Conservation (phyloP, 2,113 vertebrate species). For the Cisticola juncidis region DNA sequence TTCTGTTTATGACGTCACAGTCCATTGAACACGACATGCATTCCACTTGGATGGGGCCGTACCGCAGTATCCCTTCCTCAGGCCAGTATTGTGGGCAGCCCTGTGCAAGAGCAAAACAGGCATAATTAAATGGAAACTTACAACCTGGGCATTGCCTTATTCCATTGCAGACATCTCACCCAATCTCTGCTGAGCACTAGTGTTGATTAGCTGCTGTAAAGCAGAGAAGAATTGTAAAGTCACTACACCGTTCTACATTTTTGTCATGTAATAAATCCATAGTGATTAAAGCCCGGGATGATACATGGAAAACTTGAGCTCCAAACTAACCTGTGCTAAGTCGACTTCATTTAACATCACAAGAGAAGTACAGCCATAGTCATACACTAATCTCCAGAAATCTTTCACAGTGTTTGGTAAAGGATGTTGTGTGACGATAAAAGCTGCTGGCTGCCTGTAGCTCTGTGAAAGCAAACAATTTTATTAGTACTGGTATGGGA, state of each 20-base stretch:
- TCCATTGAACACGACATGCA: constrained; percentile 99
- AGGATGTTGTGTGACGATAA: constrained; percentile 97
- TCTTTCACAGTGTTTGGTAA: constrained; percentile 98
- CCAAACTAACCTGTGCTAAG: constrained; percentile 87
- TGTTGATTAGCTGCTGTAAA: background rate
- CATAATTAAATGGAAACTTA: background rate
- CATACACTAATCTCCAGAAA: constrained; percentile 98
- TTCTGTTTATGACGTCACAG: constrained; percentile 93
- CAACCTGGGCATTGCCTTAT: background rate
- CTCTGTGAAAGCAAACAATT: constrained; percentile 78
- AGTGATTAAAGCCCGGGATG: rapidly evolving
- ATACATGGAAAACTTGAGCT: background rate
- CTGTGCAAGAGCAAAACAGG: constrained; percentile 68
- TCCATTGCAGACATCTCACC: background rate
- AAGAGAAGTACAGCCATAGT: constrained; percentile 96
- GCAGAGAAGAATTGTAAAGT: background rate
- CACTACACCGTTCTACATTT: background rate
- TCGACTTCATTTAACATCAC: constrained; percentile 99
- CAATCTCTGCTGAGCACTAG: background rate
- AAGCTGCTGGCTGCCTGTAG: constrained; percentile 97
- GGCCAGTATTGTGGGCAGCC: constrained; percentile 99
- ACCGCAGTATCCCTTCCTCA: constrained; percentile 92
- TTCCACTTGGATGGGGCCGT: constrained; percentile 96
- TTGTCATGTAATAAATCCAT: background rate
- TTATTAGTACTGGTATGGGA: background rate